A percentile compares a stretch with the other conserved stretches of the same genome.
Evolutionary conservation across 2,797 vertebrate genomes (phyloP).

Genomic region (Kryptopterus vitreolus): DNA sequence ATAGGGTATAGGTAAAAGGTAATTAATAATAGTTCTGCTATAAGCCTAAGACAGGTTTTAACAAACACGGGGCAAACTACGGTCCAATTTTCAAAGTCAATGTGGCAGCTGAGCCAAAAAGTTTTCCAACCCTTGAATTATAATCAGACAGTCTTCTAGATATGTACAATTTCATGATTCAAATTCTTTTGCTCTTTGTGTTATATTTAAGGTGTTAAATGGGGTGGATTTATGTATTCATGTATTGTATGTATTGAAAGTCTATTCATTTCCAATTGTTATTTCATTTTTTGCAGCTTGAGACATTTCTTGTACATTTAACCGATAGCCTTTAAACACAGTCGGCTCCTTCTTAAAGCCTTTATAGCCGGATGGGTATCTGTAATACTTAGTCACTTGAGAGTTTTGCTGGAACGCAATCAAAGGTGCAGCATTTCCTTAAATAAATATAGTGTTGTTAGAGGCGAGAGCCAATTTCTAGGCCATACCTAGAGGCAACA

Average conservation of each 20-base stretch:
- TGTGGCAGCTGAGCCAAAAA: too few species aligned
- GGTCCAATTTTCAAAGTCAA: too few species aligned
- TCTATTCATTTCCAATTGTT: not conserved
- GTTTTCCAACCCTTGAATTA: too few species aligned
- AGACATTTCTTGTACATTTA: conserved; percentile 4
- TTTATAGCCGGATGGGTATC: conserved; percentile 21
- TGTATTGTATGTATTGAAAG: not conserved
- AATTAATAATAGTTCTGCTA: not conserved
- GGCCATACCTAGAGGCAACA: conserved; percentile 25
- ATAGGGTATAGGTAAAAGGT: not conserved
- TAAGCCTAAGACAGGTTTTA: not conserved
- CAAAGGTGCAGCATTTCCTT: conserved; percentile 17
- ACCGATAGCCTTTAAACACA: conserved; percentile 12
- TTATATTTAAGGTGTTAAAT: not conserved
- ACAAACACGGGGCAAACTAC: too few species aligned
- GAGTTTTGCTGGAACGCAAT: conserved; percentile 33
- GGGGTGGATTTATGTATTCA: not conserved
- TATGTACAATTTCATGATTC: not conserved
- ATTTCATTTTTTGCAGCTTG: not conserved
- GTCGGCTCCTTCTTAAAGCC: conserved; percentile 11
- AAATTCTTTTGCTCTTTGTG: too few species aligned
- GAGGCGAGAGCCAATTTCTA: conserved; percentile 14
- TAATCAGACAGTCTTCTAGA: not conserved
- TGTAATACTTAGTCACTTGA: conserved; percentile 31
- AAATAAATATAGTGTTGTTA: conserved; percentile 43